These are phyloP conservation scores for Lichenostomus cassidix DNA, from an alignment of 2,113 vertebrate species.

Conservation along the genomic window DNA sequence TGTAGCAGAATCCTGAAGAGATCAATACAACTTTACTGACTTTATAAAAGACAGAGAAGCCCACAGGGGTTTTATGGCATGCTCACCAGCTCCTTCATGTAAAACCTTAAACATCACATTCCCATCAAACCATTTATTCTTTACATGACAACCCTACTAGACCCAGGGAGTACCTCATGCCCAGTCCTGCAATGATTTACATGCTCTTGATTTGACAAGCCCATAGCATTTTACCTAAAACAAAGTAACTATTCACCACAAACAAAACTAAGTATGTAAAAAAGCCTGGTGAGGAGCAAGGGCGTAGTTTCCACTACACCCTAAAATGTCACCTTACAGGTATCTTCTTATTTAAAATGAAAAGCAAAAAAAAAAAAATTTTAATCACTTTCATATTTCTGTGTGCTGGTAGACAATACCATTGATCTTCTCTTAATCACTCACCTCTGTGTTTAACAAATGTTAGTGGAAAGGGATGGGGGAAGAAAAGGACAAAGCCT, in stretches of 20 bases:
- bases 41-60: not conserved
- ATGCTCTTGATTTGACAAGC: not conserved
- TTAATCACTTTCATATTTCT: conserved; percentile 5
- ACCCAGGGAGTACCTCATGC: not conserved
- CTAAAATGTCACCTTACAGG: not conserved
- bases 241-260: not conserved
- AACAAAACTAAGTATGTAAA: not conserved
- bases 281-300: not conserved
- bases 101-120: not conserved
- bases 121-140: not conserved
- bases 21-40: accelerated
- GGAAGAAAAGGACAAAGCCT: conserved; percentile 51
- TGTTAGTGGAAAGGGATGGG: not conserved
- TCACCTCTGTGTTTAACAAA: conserved; percentile 28
- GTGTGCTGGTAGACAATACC: not conserved
- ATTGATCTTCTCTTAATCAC: conserved; percentile 43
- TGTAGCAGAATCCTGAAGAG: not conserved
- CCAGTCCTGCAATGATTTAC: not conserved
- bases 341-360: not conserved
- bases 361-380: not conserved
- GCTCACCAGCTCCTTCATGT: not conserved
- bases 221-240: not conserved
- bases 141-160: not conserved
- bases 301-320: conserved; percentile 13
- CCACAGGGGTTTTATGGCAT: not conserved